Conservation (phyloP, 2,113 vertebrate species). For the Hylia prasina region DNA sequence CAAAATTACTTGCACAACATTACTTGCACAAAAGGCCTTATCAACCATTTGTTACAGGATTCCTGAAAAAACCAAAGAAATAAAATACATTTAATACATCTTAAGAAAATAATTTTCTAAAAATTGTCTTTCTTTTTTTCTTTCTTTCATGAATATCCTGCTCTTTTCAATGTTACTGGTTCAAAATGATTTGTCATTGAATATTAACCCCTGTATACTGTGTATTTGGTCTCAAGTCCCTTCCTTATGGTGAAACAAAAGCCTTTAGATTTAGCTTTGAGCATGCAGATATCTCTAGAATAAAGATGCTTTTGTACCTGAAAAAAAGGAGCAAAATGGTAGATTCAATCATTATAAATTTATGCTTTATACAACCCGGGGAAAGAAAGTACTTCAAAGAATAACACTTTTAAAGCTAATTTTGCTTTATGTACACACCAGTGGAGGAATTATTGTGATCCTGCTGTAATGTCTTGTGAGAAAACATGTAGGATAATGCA, state of each 20-base stretch:
- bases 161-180: not conserved
- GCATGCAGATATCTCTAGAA: not conserved
- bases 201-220: not conserved
- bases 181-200: not conserved
- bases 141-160: not conserved
- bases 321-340: not conserved
- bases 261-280: not conserved
- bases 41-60: not conserved
- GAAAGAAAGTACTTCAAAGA: not conserved
- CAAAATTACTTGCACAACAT: not conserved
- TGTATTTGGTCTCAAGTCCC: not conserved
- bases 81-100: not conserved
- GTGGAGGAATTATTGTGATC: not conserved
- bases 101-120: not conserved
- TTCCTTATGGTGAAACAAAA: not conserved
- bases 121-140: not conserved
- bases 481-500: constrained; percentile 42
- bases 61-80: not conserved
- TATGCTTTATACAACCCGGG: not conserved
- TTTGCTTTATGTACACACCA: not conserved
- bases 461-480: constrained; percentile 21
- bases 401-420: not conserved
- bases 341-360: not conserved
- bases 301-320: not conserved
- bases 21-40: not conserved